Evolutionary conservation across 2,113 vertebrate species (phyloP), one percentile per base, ranked within the genome.

Genomic region (Ancistrus triradiatus): DNA sequence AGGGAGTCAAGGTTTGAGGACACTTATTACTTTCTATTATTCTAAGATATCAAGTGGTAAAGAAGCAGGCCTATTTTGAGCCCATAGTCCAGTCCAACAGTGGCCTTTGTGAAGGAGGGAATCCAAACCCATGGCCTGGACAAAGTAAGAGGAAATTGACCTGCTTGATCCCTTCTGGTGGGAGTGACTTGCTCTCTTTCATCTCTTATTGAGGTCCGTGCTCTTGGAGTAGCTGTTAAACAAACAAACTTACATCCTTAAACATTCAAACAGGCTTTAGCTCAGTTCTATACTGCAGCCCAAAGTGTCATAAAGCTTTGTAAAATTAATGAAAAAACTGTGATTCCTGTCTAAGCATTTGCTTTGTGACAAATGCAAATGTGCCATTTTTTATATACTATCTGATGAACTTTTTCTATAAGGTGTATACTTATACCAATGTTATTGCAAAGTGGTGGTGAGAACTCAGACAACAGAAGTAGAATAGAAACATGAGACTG

Each of bases 131-230:
- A 74, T 71, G 68, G 74, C 81, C 75, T 57, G 83, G 81, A 87
- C 82, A 86, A 86, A 87, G 85, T 83, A 78, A 76, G 79, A 79
- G 83, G 86, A 89, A 88, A 87, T 85, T 87, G 85, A 89, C 87
- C 87, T 82, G 82, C 83, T 81, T 87, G 87, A 88, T 87, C 85
- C 82, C 77, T 81, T 78, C 71, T 77, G 69, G 77, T 79, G 77
- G 81, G 80, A 80, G 77, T 76, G 75, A 78, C 76, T 69, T 76
- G 51, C 28, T 60, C 69, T 70, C 84, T 87, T 86, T 87, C 84
- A 88, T 88, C 86, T 87, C 66, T 77, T 78, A 79, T 78, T 84
- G 64, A 77, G 82, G 75, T 81, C 77, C 73, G 50, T 75, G 80
- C 80, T 86, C 79, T 80, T 84, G 77, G 81, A 78, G 77, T 81